Evolutionary conservation across 2,888 invertebrate species (phyloP).

Genomic region (Erpobdella octoculata): DNA sequence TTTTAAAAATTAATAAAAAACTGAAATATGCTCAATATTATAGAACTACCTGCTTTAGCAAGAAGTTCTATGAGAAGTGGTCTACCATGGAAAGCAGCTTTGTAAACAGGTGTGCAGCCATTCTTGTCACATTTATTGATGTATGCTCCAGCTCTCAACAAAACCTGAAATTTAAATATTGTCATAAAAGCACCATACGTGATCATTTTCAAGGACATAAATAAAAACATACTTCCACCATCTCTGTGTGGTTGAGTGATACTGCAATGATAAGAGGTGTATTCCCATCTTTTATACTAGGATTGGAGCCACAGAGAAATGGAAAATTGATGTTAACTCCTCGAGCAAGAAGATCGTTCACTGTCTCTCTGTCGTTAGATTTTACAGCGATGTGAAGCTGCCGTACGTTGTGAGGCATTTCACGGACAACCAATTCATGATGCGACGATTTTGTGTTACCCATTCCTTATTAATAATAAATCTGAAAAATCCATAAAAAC

Average conservation of each 20-base stretch:
- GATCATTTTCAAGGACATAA: too few relatives aligned
- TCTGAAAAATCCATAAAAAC: too few relatives aligned
- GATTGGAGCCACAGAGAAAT: slow-evolving; percentile 51
- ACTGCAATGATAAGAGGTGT: slow-evolving; percentile 53
- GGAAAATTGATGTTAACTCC: slow-evolving; percentile 52
- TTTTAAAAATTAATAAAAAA: background rate
- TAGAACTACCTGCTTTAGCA: slow-evolving; percentile 22
- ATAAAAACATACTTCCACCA: slow-evolving; percentile 48
- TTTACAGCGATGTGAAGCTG: slow-evolving; percentile 53
- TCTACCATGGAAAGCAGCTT: slow-evolving; percentile 45
- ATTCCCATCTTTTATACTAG: slow-evolving; percentile 53
- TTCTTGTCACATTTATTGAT: slow-evolving; percentile 50
- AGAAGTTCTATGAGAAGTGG: slow-evolving; percentile 37
- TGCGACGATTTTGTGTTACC: slow-evolving; percentile 48
- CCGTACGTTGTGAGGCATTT: slow-evolving; percentile 50
- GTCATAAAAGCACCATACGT: background rate
- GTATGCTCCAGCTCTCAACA: slow-evolving; percentile 49
- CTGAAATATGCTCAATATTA: background rate
- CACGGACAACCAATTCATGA: slow-evolving; percentile 42
- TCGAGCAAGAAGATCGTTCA: slow-evolving; percentile 44
- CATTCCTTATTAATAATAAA: too few relatives aligned
- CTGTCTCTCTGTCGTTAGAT: slow-evolving; percentile 49
- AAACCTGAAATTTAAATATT: slow-evolving; percentile 40
- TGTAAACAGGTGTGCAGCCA: slow-evolving; percentile 51
- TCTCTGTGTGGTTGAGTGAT: slow-evolving; percentile 52